Base-by-base conservation (phyloP, 2,888 invertebrate species). In the Aleiodes leptofemur region DNA sequence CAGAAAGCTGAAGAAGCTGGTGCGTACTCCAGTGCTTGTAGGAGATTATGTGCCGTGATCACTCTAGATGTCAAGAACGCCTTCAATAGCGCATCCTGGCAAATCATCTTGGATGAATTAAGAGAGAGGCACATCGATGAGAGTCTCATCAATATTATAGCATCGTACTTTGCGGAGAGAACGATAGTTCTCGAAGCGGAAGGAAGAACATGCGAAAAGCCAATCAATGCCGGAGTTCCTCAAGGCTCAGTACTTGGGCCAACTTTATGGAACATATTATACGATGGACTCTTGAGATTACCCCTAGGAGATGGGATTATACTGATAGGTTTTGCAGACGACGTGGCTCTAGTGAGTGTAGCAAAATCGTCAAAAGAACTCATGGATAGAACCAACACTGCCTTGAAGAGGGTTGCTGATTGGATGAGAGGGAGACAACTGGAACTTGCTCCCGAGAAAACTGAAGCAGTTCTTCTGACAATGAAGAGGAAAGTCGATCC, bases 221-320 rank as follows among this genome's bases (percentile, higher is more conserved):
- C n/a, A n/a, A n/a, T n/a, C 73, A 79, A 55, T 38, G 68, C 64
- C 8, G 76, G 79, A 8, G 78, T 80, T 34, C 78, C 76, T 4
- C 78, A 79, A 55, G 78, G 80, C 13, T 80, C 80, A 8, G 74
- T 80, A 1, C 51, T 79, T 11, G 70, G 74, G 3, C 72, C 72
- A n/a, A 76, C 68, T 0, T 66, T 76, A 8, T 72, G 68, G 76
- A 79, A 77, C 53, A 55, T 77, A 16, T 23, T 57, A 2, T 80
- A 80, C 51, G 77, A 80, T 34, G 75, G 70, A 2, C 29, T 75
- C 6, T 53, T 80, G 8, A 69, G 29, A 6, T 51, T 77, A 11
- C 16, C 43, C n/a, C 48, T 68, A 34, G 70, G 29, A 13, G 64
- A 70, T 48, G 74, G 70, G 48, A 23, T 55, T 9, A 48, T 14